Conservation (phyloP, 2,113 vertebrate species). For the Scomber colias region DNA sequence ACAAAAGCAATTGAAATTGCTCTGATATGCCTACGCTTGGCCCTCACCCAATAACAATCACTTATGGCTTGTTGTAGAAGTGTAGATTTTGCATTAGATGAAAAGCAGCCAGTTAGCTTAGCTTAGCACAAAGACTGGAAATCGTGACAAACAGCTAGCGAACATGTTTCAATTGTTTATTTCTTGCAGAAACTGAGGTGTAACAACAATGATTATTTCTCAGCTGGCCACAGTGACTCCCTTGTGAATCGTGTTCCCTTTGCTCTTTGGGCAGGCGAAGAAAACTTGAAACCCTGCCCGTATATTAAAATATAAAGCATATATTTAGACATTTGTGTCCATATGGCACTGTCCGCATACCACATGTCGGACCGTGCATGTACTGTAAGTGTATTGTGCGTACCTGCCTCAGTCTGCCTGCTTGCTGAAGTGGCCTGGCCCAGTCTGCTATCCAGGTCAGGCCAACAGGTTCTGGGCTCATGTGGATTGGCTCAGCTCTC, state of each 20-base stretch:
- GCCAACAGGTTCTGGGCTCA: slow-evolving; percentile 79
- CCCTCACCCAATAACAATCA: not conserved
- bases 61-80: slow-evolving; percentile 2
- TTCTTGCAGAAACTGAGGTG: no score
- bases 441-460: slow-evolving; percentile 83
- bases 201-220: no score
- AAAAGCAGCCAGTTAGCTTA: no score
- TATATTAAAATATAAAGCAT: not conserved
- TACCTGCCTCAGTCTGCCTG: slow-evolving; percentile 48
- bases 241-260: no score
- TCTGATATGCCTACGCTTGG: not conserved
- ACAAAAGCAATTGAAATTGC: not conserved
- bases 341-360: not conserved
- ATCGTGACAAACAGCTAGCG: no score
- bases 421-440: slow-evolving; percentile 65
- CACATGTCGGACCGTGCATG: not conserved
- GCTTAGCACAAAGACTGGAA: no score
- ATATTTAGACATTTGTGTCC: not conserved
- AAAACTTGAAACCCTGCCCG: not conserved
- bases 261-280: not conserved
- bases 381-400: not conserved
- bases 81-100: not conserved
- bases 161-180: no score
- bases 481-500: slow-evolving; percentile 77
- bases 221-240: no score